These are phyloP conservation scores for Clepsis dumicolana DNA, from an alignment of 2,888 invertebrate species.

Conservation along the genomic window DNA sequence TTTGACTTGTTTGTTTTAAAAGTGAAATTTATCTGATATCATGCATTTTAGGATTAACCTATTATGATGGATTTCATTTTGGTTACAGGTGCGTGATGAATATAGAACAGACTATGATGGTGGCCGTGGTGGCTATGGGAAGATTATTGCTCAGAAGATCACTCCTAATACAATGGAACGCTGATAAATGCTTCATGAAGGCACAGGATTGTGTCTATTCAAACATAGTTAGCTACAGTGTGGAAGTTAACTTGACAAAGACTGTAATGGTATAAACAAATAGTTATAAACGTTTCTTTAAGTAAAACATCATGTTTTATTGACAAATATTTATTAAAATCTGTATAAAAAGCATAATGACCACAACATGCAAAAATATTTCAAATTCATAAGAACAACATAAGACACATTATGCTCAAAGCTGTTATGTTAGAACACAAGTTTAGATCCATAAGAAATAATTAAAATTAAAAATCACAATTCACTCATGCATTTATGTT, in stretches of 20 bases:
- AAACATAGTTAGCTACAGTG: slow-evolving; percentile 40
- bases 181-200: slow-evolving; percentile 53
- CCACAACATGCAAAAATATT: slow-evolving; percentile 32
- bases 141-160: slow-evolving; percentile 95
- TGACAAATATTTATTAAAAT: slow-evolving; percentile 40
- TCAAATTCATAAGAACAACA: slow-evolving; percentile 25
- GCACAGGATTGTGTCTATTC: slow-evolving; percentile 18
- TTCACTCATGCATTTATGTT: neutral
- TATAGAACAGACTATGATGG: slow-evolving; percentile 98
- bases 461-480: neutral
- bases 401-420: neutral
- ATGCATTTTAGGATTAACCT: neutral
- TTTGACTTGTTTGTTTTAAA: too few species aligned
- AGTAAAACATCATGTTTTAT: slow-evolving; percentile 37
- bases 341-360: slow-evolving; percentile 38
- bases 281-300: slow-evolving; percentile 28
- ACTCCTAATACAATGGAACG: slow-evolving; percentile 86
- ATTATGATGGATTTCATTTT: slow-evolving; percentile 15
- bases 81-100: slow-evolving; percentile 95
- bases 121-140: slow-evolving; percentile 98
- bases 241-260: slow-evolving; percentile 55
- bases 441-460: slow-evolving; percentile 1
- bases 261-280: slow-evolving; percentile 44
- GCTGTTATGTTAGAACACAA: neutral
- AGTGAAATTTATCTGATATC: too few species aligned